phyloP scores from a whole-genome alignment of 2,797 vertebrate genomes.

The Vireo griseus region DNA sequence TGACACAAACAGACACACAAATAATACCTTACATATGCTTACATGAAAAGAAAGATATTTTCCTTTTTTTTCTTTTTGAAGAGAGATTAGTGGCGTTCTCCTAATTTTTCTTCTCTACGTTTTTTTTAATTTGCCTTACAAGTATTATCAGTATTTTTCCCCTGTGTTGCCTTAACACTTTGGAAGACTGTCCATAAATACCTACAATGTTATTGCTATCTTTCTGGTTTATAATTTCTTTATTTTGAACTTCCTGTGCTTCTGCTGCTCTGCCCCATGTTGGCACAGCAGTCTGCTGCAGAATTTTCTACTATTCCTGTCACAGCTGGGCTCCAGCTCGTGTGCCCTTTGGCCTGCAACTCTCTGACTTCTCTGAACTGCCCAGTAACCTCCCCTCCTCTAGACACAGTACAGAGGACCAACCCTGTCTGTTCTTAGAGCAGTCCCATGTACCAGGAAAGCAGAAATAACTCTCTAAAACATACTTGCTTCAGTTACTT shows the following conservation, averaged over 20 bases:
- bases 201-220: not conserved
- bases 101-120: not conserved
- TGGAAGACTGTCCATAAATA: not conserved
- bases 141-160: fast-evolving
- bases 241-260: not conserved
- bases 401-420: not conserved
- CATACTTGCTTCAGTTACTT: not conserved
- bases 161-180: not conserved
- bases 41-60: not conserved
- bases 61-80: not conserved
- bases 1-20: not conserved
- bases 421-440: not conserved
- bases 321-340: not conserved
- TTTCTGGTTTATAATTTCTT: not conserved
- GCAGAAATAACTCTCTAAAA: not conserved
- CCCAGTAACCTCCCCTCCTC: not conserved
- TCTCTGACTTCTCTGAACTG: not conserved
- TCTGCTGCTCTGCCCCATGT: not conserved
- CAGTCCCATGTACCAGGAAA: not conserved
- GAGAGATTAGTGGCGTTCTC: fast-evolving
- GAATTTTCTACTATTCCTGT: not conserved
- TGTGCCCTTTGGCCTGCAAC: not conserved
- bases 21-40: not conserved
- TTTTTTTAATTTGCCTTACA: not conserved
- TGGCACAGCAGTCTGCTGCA: not conserved